phyloP scores from a whole-genome alignment of 2,113 vertebrate genomes.

The Opisthocomus hoazin region DNA sequence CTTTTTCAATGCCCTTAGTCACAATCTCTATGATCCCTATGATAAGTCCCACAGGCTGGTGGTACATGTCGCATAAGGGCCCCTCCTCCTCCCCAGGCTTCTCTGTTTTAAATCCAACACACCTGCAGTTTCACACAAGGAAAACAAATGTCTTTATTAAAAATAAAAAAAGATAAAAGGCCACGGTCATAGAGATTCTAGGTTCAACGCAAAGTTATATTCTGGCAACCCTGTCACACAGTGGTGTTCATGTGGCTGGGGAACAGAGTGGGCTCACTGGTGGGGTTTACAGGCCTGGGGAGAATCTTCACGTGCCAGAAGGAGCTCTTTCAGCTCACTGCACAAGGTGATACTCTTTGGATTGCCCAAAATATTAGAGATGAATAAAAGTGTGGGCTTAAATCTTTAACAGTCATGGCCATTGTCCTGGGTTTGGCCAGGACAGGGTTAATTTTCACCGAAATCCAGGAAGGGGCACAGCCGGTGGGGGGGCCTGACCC shows the following conservation, averaged over 20 bases:
- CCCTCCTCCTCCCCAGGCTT: not conserved
- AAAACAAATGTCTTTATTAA: not conserved
- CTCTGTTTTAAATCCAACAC: not conserved
- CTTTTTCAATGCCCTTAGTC: not conserved
- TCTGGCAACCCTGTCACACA: not conserved
- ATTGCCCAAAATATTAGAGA: not conserved
- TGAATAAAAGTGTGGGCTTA: not conserved
- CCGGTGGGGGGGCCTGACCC: too few relatives aligned
- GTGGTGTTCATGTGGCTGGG: not conserved
- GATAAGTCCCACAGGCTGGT: not conserved
- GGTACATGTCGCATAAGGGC: rapidly evolving
- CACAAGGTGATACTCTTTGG: not conserved
- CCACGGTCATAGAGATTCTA: not conserved
- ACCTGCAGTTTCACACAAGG: not conserved
- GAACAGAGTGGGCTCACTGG: not conserved
- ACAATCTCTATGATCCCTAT: not conserved
- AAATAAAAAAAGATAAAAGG: not conserved
- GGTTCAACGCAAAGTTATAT: not conserved
- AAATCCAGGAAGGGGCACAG: too few relatives aligned
- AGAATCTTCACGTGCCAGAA: not conserved
- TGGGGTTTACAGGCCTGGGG: not conserved
- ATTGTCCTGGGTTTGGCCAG: too few relatives aligned
- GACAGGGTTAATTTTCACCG: too few relatives aligned
- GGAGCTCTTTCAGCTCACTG: not conserved
- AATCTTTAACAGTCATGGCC: not conserved